phyloP scores from a whole-genome alignment of 2,888 invertebrate genomes.

The Brachylomia viminalis region DNA sequence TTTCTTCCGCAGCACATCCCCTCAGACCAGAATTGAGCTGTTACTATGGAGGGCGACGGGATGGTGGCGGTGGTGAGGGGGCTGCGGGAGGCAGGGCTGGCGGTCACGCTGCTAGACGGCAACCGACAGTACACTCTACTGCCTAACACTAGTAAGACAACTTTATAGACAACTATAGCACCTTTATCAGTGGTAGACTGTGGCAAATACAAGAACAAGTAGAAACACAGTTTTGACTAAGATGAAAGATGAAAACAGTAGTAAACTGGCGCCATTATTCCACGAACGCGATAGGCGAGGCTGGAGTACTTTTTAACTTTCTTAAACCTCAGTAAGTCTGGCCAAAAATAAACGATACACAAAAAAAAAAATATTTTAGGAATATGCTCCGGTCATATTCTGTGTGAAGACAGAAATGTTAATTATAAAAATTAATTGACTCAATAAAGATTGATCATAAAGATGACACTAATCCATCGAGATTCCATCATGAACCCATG shows the following conservation, averaged over 20 bases:
- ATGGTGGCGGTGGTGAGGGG: slow-evolving; percentile 83
- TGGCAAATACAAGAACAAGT: background rate
- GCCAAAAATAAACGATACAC: no score
- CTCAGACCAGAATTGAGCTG: slow-evolving; percentile 58
- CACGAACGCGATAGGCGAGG: background rate
- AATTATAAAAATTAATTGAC: no score
- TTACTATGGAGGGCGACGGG: slow-evolving; percentile 73
- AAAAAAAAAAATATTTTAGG: no score
- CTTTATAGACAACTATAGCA: background rate
- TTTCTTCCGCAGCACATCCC: slow-evolving; percentile 75
- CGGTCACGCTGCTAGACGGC: slow-evolving; percentile 81
- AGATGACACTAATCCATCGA: no score
- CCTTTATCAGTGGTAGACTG: background rate
- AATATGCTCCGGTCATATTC: no score
- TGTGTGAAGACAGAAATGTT: no score
- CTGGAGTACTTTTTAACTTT: no score
- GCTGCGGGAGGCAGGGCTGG: slow-evolving; percentile 73
- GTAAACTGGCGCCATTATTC: background rate
- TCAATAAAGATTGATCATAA: no score
- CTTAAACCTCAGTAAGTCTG: no score
- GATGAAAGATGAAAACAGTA: background rate
- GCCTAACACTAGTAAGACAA: slow-evolving; percentile 72
- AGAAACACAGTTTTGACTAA: background rate
- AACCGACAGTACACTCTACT: slow-evolving; percentile 77
- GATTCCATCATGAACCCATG: no score